Percentiles rank a stretch among this genome's conserved stretches.
Conservation (phyloP, 2,113 vertebrate genomes). For the Vulpes vulpes region DNA sequence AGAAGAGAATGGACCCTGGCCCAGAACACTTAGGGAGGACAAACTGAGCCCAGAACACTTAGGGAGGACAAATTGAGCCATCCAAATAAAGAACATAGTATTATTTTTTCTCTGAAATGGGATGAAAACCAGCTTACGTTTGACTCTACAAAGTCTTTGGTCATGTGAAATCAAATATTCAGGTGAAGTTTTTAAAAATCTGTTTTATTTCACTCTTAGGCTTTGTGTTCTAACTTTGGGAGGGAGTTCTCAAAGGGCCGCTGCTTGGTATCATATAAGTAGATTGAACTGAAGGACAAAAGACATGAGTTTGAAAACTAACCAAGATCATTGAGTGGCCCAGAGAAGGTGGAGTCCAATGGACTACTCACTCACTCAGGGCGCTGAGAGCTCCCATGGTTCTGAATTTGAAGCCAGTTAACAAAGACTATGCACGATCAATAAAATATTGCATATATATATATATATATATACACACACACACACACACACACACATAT, state of each 20-base stretch:
- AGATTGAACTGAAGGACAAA: not conserved
- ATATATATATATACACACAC: no score
- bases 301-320: not conserved
- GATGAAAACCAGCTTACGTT: not conserved
- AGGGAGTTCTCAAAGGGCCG: not conserved
- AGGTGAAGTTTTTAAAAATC: constrained; percentile 44
- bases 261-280: not conserved
- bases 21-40: not conserved
- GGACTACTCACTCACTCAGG: not conserved
- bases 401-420: constrained; percentile 15
- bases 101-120: not conserved
- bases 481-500: not conserved
- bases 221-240: not conserved
- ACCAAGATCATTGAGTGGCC: not conserved
- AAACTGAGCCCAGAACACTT: not conserved
- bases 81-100: not conserved
- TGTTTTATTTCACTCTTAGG: not conserved
- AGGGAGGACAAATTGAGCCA: not conserved
- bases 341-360: not conserved
- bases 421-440: not conserved
- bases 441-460: not conserved
- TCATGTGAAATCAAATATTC: not conserved
- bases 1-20: not conserved
- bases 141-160: not conserved
- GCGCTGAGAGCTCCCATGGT: not conserved